Evolutionary conservation across 2,113 vertebrate species (phyloP).

Genomic region (Cephalopholis sonnerati): DNA sequence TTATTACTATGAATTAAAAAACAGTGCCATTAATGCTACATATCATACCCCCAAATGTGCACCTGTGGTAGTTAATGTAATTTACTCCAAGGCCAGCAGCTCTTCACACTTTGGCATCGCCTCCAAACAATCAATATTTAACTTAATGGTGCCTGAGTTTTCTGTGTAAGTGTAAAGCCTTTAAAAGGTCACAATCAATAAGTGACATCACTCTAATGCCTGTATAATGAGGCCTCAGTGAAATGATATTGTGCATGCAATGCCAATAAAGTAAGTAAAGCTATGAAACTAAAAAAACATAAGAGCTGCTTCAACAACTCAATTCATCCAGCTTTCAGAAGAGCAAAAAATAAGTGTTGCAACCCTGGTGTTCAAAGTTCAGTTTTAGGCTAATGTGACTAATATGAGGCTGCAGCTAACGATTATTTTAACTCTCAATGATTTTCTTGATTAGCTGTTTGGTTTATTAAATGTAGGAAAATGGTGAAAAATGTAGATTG

Average conservation of each 20-base stretch:
- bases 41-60: no score
- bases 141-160: constrained; percentile 7
- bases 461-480: no score
- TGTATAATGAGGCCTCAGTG: constrained; percentile 10
- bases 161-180: neutral
- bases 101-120: neutral
- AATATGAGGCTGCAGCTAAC: neutral
- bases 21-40: neutral
- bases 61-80: neutral
- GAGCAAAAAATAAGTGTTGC: neutral
- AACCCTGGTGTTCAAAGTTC: neutral
- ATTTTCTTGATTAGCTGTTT: no score
- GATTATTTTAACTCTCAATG: no score
- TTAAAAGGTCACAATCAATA: constrained; percentile 23
- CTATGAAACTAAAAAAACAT: neutral
- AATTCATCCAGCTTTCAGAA: neutral
- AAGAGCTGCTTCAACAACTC: neutral
- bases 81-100: neutral
- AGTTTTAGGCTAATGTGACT: neutral
- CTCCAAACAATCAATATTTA: constrained; percentile 17
- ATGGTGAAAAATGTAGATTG: no score
- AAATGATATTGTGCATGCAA: neutral
- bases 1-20: neutral
- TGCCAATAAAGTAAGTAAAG: neutral
- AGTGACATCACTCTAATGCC: neutral